A percentile compares a stretch with the other conserved stretches of the same genome.
phyloP scores from a whole-genome alignment of 2,888 invertebrate species.

The Cremastinae sp. region DNA sequence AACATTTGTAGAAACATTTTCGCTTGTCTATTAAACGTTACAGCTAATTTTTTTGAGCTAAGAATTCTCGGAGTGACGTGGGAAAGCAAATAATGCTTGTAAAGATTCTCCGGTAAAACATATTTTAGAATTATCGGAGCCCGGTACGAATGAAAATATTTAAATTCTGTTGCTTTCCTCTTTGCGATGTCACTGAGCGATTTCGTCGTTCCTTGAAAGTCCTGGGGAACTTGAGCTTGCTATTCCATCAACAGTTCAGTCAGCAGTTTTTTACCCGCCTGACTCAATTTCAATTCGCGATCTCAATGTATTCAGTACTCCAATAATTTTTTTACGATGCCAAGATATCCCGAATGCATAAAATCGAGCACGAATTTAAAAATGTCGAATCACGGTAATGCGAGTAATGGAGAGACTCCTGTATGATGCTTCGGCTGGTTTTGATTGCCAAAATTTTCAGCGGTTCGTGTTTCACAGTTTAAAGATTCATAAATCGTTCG shows the following conservation, averaged over 20 bases:
- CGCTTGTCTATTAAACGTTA: not conserved
- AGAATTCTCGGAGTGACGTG: slow-evolving; percentile 7
- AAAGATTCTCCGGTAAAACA: not conserved
- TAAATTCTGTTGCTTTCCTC: slow-evolving; percentile 14
- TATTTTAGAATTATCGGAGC: slow-evolving; percentile 3
- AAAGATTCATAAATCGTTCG: slow-evolving; percentile 21
- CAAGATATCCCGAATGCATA: slow-evolving; percentile 6
- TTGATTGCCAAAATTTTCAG: slow-evolving; percentile 42
- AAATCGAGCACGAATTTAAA: slow-evolving; percentile 18
- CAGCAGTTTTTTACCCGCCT: not conserved
- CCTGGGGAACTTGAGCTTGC: slow-evolving; percentile 6
- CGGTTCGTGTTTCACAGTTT: slow-evolving; percentile 21
- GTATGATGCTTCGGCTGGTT: slow-evolving; percentile 52
- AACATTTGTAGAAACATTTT: slow-evolving; percentile 4
- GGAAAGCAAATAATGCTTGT: slow-evolving; percentile 1
- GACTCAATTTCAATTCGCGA: not conserved
- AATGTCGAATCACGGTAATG: slow-evolving; percentile 17
- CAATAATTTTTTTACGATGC: slow-evolving; percentile 4
- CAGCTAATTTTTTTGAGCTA: slow-evolving; percentile 6
- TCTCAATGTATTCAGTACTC: not conserved
- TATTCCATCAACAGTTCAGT: not conserved
- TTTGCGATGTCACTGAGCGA: not conserved
- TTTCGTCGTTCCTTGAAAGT: slow-evolving; percentile 7
- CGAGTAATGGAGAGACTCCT: slow-evolving; percentile 38
- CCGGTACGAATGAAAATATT: not conserved